A percentile compares a stretch with the other conserved stretches of the same genome.
Evolutionary conservation across 1,140 invertebrate species (phyloP).

Genomic region (Oppia nitens): DNA sequence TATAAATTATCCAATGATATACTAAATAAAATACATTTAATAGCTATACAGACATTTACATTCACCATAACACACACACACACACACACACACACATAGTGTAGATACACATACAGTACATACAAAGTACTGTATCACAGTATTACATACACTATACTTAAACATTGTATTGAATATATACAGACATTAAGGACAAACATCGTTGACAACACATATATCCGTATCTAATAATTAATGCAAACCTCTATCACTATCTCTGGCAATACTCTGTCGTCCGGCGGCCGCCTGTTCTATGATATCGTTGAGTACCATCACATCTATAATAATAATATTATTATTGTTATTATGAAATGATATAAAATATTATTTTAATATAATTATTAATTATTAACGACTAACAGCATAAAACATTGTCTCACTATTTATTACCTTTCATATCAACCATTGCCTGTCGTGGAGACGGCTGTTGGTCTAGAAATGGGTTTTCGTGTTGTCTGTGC

Average conservation of each 20-base stretch:
- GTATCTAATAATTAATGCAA: conserved; percentile 4
- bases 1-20: no score
- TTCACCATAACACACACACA: no score
- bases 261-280: conserved; percentile 48
- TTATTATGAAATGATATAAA: background rate
- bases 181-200: no score
- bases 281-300: conserved; percentile 86
- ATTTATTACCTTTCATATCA: conserved; percentile 72
- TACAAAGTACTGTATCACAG: no score
- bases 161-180: no score
- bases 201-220: no score
- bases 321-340: conserved; percentile 25
- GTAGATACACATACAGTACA: no score
- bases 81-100: no score
- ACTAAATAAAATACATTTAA: no score
- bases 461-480: conserved; percentile 55
- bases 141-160: no score
- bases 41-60: no score
- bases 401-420: background rate
- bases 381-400: background rate
- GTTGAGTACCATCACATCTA: conserved; percentile 93
- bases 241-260: conserved; percentile 62
- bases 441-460: conserved; percentile 69
- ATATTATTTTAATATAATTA: background rate
- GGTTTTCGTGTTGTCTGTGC: conserved; percentile 72